Base-by-base conservation (phyloP, 2,888 invertebrate species). In the Thyatira batis region DNA sequence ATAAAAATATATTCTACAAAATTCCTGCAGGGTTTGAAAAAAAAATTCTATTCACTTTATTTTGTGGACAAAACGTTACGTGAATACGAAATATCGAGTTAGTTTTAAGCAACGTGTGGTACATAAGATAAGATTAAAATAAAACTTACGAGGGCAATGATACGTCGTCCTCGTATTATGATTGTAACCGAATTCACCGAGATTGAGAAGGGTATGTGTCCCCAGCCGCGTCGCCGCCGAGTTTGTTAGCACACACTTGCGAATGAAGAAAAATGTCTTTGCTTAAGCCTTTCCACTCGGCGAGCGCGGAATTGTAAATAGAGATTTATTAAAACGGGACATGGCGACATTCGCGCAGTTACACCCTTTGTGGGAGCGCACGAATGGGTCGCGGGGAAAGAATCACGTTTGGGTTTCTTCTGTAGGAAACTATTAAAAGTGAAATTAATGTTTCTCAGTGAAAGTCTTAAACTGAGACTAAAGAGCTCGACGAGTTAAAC, bases 221-320 rank as follows among this genome's bases (percentile, higher is more conserved):
- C 81, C 78, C 71, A 59, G 61, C 70, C 67, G 70, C 79, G 76
- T 70, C 69, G 59, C 45, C 63, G 71, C 61, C 71, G 77, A 83
- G 80, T 87, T 88, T 87, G 87, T 88, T 85, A 87, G 85, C 85
- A 81, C 86, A 86, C 80, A 86, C 84, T 82, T 76, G 82, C 76
- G 88, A 89, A 91, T 91, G 89, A 90, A 90, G 90, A 91, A 90
- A 90, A 89, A 91, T 91, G 89, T 89, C 85, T 84, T 77, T 80
- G 87, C 86, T 86, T 88, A 89, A 89, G 89, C 85, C 88, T 85
- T 83, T 84, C 85, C 85, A 83, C 87, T 85, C 85, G 78, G 79
- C 82, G 83, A 78, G 84, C 81, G 78, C 75, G 73, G 85, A 85
- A 84, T 84, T 84, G 87, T 85, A 88, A 90, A 91, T 89, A 89